Conservation (phyloP, 2,113 vertebrate species). For the Melospiza georgiana region DNA sequence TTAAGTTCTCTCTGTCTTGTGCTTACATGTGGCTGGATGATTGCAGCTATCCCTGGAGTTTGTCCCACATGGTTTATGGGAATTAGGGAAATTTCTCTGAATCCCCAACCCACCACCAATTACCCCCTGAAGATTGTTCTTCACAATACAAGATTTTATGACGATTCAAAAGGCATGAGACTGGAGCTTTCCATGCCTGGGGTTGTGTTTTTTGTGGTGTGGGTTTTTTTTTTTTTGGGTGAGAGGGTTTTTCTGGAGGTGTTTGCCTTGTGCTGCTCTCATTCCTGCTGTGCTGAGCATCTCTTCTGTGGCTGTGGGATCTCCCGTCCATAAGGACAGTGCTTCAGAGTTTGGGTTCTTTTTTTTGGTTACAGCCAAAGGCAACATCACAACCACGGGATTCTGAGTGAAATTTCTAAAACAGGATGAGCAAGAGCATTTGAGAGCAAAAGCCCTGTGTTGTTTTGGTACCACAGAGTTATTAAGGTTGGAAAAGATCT, state of each 20-base stretch:
- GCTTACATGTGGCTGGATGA: neutral
- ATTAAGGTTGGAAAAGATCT: rapidly evolving
- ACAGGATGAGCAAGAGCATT: neutral
- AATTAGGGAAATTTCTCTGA: neutral
- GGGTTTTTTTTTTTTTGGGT: neutral
- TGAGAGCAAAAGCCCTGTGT: neutral
- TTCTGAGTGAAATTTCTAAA: neutral
- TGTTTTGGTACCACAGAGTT: neutral
- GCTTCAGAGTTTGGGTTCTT: neutral
- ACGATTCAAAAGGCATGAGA: neutral
- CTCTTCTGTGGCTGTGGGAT: neutral
- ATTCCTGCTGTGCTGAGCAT: neutral
- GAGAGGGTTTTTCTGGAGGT: neutral
- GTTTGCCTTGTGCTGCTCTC: neutral
- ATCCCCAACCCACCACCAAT: neutral
- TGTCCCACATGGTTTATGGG: neutral
- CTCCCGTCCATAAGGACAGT: rapidly evolving
- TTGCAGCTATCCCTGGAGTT: neutral
- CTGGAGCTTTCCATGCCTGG: neutral
- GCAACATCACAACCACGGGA: neutral
- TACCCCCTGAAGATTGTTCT: neutral
- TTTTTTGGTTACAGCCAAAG: neutral
- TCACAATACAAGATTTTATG: neutral
- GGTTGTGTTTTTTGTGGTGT: neutral
- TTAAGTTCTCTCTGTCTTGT: neutral